Evolutionary conservation across 2,888 invertebrate genomes (phyloP).

Genomic region (Gryllus longicercus): DNA sequence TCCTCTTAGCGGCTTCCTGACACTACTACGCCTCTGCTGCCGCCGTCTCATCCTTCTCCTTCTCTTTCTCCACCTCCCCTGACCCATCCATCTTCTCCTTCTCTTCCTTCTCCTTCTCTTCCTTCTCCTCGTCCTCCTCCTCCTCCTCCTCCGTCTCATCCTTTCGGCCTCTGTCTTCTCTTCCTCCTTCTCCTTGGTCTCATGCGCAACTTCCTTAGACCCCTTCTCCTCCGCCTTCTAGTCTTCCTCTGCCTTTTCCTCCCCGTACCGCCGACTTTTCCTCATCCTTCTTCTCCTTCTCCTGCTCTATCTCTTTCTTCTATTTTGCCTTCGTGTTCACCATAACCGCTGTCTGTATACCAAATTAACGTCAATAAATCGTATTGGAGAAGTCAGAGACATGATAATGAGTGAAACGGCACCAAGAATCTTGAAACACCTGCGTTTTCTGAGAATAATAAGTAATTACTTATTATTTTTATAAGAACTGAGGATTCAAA

Average conservation of each 20-base stretch:
- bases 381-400: not conserved
- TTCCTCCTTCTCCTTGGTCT: not conserved
- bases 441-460: too few species aligned
- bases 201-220: not conserved
- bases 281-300: not conserved
- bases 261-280: not conserved
- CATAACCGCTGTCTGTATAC: not conserved
- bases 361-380: not conserved
- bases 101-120: too few species aligned
- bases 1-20: too few species aligned
- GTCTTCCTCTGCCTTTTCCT: slow-evolving; percentile 4
- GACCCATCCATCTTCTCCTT: too few species aligned
- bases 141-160: not conserved
- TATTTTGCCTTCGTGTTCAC: not conserved
- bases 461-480: too few species aligned
- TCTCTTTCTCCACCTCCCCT: too few species aligned
- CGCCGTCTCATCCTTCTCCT: too few species aligned
- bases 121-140: not conserved
- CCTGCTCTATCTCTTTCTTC: not conserved
- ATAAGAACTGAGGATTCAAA: too few species aligned
- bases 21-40: too few species aligned
- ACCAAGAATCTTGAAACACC: too few species aligned
- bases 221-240: not conserved
- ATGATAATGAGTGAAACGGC: too few species aligned
- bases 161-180: not conserved